Evolutionary conservation across 2,797 vertebrate genomes (phyloP).

Genomic region (Thamnophis elegans): DNA sequence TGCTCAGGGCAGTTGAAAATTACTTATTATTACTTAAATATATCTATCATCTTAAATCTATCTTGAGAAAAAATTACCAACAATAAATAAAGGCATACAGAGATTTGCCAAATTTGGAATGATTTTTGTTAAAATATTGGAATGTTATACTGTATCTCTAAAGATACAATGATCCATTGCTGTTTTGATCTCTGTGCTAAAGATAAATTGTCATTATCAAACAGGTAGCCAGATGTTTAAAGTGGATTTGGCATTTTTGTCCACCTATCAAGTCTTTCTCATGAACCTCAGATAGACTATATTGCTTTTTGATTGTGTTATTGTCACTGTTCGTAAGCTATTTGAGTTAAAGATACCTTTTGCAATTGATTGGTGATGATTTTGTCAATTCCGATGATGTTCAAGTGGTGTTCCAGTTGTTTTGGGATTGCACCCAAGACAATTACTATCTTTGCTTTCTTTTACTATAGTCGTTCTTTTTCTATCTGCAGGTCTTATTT

Average conservation of each 20-base stretch:
- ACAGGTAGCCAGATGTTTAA: background rate
- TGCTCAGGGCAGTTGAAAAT: background rate
- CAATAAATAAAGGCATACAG: background rate
- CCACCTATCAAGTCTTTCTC: background rate
- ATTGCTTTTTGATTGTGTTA: background rate
- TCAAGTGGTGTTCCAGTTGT: background rate
- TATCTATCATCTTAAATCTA: background rate
- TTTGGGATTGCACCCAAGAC: background rate
- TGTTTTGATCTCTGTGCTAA: constrained; percentile 29
- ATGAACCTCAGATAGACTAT: background rate
- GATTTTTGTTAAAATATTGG: background rate
- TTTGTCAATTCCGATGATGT: background rate
- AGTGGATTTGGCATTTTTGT: background rate
- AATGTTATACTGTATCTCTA: constrained; percentile 12
- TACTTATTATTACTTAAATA: background rate
- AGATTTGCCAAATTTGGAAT: background rate
- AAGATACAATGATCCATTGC: background rate
- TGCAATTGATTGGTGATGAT: background rate
- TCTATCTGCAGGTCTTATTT: background rate
- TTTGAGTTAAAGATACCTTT: background rate
- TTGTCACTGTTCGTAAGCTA: background rate
- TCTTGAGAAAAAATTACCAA: background rate
- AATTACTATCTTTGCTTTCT: background rate
- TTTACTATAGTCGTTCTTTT: background rate
- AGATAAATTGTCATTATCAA: background rate